Percentiles rank a stretch among this genome's conserved stretches.
phyloP scores from a whole-genome alignment of 2,888 invertebrate genomes.

The Parnassius mnemosyne region DNA sequence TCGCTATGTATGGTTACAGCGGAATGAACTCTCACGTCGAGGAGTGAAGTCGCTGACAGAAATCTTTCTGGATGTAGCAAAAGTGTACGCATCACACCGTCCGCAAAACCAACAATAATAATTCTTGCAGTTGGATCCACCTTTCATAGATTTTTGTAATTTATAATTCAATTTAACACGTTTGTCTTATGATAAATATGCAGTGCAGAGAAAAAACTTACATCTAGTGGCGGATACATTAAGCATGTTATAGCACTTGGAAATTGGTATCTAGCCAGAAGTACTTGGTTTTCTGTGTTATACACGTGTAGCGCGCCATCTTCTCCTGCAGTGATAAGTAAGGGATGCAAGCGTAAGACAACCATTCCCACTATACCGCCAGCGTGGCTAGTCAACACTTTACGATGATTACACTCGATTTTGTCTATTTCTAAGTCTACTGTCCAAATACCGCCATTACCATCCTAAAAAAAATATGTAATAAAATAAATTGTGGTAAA shows the following conservation, averaged over 20 bases:
- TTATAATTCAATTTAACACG: too few species aligned
- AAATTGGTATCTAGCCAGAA: constrained; percentile 81
- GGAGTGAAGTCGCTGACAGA: constrained; percentile 37
- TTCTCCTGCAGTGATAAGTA: constrained; percentile 86
- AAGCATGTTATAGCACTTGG: constrained; percentile 78
- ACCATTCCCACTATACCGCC: constrained; percentile 86
- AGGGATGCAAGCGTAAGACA: constrained; percentile 84
- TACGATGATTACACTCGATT: constrained; percentile 60
- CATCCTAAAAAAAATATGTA: constrained; percentile 81
- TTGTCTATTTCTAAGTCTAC: constrained; percentile 71
- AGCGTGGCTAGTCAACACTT: constrained; percentile 86
- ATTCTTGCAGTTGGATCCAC: constrained; percentile 83
- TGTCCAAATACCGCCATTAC: constrained; percentile 87
- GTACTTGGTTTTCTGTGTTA: constrained; percentile 81
- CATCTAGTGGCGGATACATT: constrained; percentile 86
- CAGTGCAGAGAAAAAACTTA: constrained; percentile 48
- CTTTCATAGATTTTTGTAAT: constrained; percentile 45
- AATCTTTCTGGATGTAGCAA: constrained; percentile 59
- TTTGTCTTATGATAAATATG: too few species aligned
- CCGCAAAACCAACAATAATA: constrained; percentile 84
- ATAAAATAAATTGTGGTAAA: constrained; percentile 1
- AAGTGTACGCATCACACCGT: constrained; percentile 84
- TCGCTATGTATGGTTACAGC: constrained; percentile 64
- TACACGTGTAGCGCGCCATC: constrained; percentile 88
- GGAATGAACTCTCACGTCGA: constrained; percentile 60